Evolutionary conservation across 2,113 vertebrate genomes (phyloP), one percentile per base, ranked within the genome.

Genomic region (Megaceryle torquata): DNA sequence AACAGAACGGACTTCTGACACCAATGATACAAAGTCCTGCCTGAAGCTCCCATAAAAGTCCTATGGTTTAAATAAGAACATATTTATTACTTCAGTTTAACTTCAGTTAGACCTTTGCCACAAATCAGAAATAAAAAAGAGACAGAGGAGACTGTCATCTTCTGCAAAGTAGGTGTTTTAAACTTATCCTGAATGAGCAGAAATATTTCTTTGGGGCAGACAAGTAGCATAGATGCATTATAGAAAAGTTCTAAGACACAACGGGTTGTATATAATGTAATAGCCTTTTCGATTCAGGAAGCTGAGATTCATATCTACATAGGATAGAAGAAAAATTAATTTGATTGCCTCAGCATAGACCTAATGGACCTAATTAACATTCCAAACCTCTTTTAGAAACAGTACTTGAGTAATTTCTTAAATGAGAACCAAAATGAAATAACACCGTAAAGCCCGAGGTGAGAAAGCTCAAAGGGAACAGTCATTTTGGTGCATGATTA

Each of bases 351-450:
- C 39, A 18, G 85, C 43, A 56, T 11, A 88, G 82, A 90, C 85
- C 88, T 94, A 86, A 59, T 85, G 85, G 87, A 93, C 70, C 57
- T 86, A 81, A 95, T 96, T 91, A 96, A 93, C 39, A 96, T 96
- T 93, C 82, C 82, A 93, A 78, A 68, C 31, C 56, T 71, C 79
- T 89, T 84, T 71, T 56, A 90, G 94, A 95, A 95, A 67, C 75
- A 78, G 46, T 53, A 88, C 85, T 96, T 91, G 59, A 94, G 76
- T 63, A 74, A 93, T 91, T 93, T 88, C 72, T 83, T 81, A 95
- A 96, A 95, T 88, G 85, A 95, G 85, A 91, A 86, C 41, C 64
- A 72, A 86, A 89, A 71, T 0, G 16, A 90, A 95, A 22, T 90
- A 95, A 81, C 72, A 56, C 26, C 64, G 68, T n/a, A 77, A 96